Evolutionary conservation across 2,113 vertebrate species (phyloP).

Genomic region (Paradisaea rubra): DNA sequence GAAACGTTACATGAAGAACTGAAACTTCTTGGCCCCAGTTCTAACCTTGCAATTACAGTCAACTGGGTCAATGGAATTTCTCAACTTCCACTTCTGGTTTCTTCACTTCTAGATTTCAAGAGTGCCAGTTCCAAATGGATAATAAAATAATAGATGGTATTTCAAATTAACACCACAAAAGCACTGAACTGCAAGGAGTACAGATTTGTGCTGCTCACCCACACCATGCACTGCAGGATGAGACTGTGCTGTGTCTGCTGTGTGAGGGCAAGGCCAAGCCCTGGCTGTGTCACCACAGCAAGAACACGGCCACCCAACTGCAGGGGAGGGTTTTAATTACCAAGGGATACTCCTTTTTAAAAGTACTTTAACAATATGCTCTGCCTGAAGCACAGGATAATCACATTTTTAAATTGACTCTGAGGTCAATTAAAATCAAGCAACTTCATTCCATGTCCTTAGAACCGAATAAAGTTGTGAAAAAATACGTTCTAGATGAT

Average conservation of each 20-base stretch:
- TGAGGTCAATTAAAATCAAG: background rate
- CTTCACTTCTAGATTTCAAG: background rate
- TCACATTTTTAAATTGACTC: background rate
- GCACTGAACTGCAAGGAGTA: background rate
- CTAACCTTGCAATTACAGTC: slow-evolving; percentile 14
- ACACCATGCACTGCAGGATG: background rate
- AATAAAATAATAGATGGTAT: background rate
- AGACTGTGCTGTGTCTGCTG: background rate
- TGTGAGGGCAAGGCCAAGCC: background rate
- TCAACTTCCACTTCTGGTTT: slow-evolving; percentile 16
- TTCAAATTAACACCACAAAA: background rate
- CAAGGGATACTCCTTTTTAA: background rate
- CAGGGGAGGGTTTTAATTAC: background rate
- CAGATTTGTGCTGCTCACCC: background rate
- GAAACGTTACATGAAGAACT: slow-evolving; percentile 2
- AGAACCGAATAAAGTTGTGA: background rate
- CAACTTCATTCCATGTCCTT: background rate
- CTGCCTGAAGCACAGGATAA: background rate
- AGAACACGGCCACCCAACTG: background rate
- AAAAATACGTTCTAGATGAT: background rate
- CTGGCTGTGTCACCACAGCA: background rate
- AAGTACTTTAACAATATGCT: background rate
- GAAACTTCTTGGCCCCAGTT: background rate
- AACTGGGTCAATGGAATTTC: slow-evolving; percentile 39
- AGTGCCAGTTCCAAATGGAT: background rate